Evolutionary conservation across 2,797 vertebrate genomes (phyloP).

Genomic region (Squalus acanthias): DNA sequence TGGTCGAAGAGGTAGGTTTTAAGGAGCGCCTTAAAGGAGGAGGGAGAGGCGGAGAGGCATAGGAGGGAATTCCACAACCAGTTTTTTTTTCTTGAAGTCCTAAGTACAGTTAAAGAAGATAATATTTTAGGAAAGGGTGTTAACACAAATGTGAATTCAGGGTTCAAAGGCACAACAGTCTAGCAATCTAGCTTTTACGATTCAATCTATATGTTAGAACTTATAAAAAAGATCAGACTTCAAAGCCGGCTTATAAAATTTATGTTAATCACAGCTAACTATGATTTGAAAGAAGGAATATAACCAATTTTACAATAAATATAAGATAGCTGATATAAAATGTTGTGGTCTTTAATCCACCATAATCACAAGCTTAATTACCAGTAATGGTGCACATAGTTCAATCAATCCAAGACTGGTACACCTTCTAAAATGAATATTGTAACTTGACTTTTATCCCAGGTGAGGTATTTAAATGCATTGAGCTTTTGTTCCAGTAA

Average conservation of each 20-base stretch:
- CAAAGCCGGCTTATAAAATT: too few species aligned
- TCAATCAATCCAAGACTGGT: neutral
- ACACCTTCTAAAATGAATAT: neutral
- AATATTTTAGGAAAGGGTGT: neutral
- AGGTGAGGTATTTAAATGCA: neutral
- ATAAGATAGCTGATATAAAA: neutral
- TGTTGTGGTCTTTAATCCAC: neutral
- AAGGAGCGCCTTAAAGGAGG: neutral
- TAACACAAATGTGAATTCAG: neutral
- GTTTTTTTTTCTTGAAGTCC: neutral
- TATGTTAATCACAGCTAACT: neutral
- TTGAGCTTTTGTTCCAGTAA: neutral
- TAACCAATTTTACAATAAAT: slow-evolving; percentile 4
- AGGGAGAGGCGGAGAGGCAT: neutral
- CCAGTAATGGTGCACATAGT: neutral
- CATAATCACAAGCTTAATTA: neutral
- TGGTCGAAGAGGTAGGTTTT: neutral
- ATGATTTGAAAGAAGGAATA: neutral
- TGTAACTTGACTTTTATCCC: neutral
- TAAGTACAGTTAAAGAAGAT: neutral
- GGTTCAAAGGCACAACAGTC: neutral
- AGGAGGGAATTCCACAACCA: neutral
- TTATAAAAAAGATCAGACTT: neutral
- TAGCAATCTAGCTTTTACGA: neutral
- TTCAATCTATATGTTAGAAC: neutral